Evolutionary conservation across 2,113 vertebrate genomes (phyloP), one percentile per base, ranked within the genome.

Genomic region (Upupa epops): DNA sequence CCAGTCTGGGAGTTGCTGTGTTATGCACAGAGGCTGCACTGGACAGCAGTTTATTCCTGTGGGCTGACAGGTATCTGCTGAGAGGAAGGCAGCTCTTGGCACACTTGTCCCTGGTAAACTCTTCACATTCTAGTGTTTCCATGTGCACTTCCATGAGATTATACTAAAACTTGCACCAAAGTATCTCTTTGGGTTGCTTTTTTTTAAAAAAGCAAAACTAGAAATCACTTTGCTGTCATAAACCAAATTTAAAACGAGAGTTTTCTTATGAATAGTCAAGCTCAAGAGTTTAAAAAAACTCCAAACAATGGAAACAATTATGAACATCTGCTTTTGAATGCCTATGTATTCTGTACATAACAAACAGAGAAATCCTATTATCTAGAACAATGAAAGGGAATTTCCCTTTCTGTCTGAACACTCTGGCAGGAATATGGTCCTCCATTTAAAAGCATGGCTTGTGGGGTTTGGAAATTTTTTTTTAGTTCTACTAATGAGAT

Each of bases 271-370:
- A 95, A 91, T 91, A 87, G 68, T 78, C 83, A 86, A 88, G 59
- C 83, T 66, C 71, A 48, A 91, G 89, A 91, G 91, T 92, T 93
- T 85, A 12, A 5, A 87, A 75, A 75, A 91, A 76, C 22, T 70
- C 32, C 61, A 72, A 93, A 90, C 61, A 88, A 82, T 34, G 32
- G 46, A 86, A 74, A 80, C 86, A 80, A 83, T 88, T 46, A 77
- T 56, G 69, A 59, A 81, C 86, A 66, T 92, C 87, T 85, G 83
- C 36, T 81, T 90, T 89, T 73, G 72, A 94, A 85, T 88, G 88
- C 81, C 52, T 94, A 91, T 95, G 92, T 95, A 93, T 96, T 97
- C 93, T 96, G 92, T 82, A 90, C 81, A 88, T 86, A 86, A 92
- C 87, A 85, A 78, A 90, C 11, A 26, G 88, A 60, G 18, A 85